These are phyloP conservation scores for Hystrix cristata DNA, from an alignment of 2,113 vertebrate species.

Conservation along the genomic window DNA sequence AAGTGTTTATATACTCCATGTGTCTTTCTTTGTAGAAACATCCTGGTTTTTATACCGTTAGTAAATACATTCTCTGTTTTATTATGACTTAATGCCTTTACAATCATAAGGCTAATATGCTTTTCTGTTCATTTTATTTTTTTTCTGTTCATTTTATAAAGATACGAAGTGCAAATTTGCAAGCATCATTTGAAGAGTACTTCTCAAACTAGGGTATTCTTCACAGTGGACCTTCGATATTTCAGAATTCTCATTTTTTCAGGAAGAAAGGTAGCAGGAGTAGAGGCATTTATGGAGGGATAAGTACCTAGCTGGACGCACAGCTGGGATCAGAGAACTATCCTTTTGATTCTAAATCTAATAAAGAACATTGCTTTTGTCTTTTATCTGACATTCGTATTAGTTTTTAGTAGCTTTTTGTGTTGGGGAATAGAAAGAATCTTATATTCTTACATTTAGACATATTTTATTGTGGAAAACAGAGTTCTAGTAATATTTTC, in stretches of 20 bases:
- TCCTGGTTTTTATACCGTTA: neutral
- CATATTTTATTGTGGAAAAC: neutral
- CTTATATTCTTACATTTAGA: neutral
- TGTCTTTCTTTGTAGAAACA: slow-evolving; percentile 3
- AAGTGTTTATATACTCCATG: neutral
- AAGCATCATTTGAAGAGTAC: neutral
- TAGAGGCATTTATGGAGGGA: neutral
- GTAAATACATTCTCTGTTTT: neutral
- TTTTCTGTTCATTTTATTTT: neutral
- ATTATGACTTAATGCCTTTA: neutral
- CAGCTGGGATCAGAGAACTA: neutral
- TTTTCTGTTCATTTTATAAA: slow-evolving; percentile 11
- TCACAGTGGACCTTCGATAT: neutral
- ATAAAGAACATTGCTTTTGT: neutral
- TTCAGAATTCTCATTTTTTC: neutral
- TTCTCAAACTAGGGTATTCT: neutral
- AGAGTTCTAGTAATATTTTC: neutral
- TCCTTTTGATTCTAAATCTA: neutral
- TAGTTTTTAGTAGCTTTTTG: neutral
- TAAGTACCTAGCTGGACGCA: neutral
- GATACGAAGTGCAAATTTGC: neutral
- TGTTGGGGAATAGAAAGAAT: neutral
- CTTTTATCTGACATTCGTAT: neutral
- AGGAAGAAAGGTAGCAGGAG: neutral
- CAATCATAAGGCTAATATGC: neutral